These are phyloP conservation scores for Cichlasoma orientale DNA, from an alignment of 2,797 vertebrate species.

Conservation along the genomic window DNA sequence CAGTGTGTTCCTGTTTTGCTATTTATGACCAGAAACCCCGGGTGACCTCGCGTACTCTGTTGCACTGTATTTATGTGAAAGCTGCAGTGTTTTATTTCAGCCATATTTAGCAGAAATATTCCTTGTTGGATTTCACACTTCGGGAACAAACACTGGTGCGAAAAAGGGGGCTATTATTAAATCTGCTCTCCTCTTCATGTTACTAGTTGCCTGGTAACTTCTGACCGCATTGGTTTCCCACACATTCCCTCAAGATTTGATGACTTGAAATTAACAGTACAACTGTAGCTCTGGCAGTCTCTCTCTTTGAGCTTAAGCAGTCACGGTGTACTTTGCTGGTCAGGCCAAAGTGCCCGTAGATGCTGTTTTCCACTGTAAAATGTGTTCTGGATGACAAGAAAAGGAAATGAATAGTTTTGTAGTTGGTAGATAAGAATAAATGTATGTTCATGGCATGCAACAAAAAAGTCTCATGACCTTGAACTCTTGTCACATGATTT, in stretches of 20 bases:
- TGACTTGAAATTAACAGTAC: neutral
- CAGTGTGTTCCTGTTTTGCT: neutral
- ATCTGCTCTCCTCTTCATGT: conserved; percentile 7
- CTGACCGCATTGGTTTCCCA: neutral
- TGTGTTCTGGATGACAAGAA: conserved; percentile 1
- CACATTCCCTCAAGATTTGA: neutral
- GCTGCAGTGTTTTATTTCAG: neutral
- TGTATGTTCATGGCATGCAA: neutral
- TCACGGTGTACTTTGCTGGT: neutral
- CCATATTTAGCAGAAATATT: neutral
- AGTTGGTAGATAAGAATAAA: neutral
- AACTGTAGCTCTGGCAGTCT: neutral
- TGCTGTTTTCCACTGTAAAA: neutral
- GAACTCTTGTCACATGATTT: neutral
- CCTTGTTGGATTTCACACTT: conserved; percentile 18
- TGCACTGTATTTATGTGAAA: neutral
- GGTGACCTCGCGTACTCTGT: neutral
- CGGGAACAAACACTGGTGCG: conserved; percentile 1
- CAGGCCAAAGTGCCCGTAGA: neutral
- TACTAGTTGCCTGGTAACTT: conserved; percentile 68
- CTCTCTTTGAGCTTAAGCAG: neutral
- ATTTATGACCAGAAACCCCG: neutral
- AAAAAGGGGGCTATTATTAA: conserved; percentile 34
- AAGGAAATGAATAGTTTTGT: neutral
- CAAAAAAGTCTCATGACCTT: neutral